Conservation (phyloP, 2,113 vertebrate genomes). For the Mugil cephalus region DNA sequence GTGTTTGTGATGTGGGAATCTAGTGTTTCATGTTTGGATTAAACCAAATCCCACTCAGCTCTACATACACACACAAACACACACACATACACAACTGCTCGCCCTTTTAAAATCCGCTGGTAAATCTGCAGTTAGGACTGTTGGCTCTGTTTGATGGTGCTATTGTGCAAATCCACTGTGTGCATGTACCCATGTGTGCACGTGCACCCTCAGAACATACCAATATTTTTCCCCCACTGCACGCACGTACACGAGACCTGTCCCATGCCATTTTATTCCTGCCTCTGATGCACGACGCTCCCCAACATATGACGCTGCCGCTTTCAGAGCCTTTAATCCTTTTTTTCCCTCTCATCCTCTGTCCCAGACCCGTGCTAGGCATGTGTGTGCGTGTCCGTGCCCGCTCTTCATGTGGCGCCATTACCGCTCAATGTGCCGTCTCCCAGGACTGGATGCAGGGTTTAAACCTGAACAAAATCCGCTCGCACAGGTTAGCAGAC, state of each 20-base stretch:
- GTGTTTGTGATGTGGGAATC: constrained; percentile 28
- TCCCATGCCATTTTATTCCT: not conserved
- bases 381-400: not conserved
- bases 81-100: constrained; percentile 32
- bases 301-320: constrained; percentile 26
- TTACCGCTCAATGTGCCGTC: not conserved
- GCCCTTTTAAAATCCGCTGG: constrained; percentile 65
- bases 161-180: constrained; percentile 55
- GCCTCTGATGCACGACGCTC: constrained; percentile 12
- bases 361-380: not conserved
- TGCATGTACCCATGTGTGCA: constrained; percentile 41
- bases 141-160: constrained; percentile 57
- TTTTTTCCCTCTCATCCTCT: constrained; percentile 10
- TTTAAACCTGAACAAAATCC: constrained; percentile 16
- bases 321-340: constrained; percentile 53
- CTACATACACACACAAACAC: constrained; percentile 41
- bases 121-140: constrained; percentile 70
- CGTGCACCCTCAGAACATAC: constrained; percentile 25
- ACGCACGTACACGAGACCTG: constrained; percentile 28
- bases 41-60: constrained; percentile 72
- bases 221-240: constrained; percentile 1
- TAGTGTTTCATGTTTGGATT: constrained; percentile 81
- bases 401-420: not conserved
- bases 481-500: constrained; percentile 19
- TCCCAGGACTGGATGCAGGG: not conserved